Conservation (phyloP, 2,888 invertebrate species). For the Drosophila maculinotata region DNA sequence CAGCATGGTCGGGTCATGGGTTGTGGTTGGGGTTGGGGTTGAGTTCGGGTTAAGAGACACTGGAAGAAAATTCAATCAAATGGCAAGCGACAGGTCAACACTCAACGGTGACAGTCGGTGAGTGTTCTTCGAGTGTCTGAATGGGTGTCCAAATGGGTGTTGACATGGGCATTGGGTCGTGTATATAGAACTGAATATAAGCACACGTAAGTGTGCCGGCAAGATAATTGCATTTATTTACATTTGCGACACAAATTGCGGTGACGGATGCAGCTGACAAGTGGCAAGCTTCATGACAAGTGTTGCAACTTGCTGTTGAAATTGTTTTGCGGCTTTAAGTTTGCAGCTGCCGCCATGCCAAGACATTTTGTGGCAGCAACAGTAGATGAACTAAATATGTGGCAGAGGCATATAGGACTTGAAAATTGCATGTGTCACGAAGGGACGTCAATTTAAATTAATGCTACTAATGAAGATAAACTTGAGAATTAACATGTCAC, state of each 20-base stretch:
- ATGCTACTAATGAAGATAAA: too few species aligned
- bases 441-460: too few species aligned
- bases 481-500: too few species aligned
- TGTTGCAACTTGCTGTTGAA: constrained; percentile 9
- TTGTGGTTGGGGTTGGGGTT: not conserved
- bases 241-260: constrained; percentile 57
- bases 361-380: too few species aligned
- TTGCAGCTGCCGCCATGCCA: not conserved
- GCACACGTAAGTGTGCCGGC: constrained; percentile 17
- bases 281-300: constrained; percentile 14
- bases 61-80: constrained; percentile 60
- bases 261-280: constrained; percentile 45
- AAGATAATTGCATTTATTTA: constrained; percentile 65
- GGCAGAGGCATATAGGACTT: too few species aligned
- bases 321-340: constrained; percentile 22
- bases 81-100: constrained; percentile 51
- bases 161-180: not conserved
- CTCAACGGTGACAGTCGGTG: constrained; percentile 29
- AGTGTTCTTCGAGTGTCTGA: constrained; percentile 11
- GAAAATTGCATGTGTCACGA: too few species aligned
- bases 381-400: too few species aligned
- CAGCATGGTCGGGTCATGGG: not conserved
- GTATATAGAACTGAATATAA: constrained; percentile 32
- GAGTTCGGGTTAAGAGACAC: constrained; percentile 23
- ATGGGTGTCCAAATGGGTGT: not conserved